Percentiles rank a stretch among this genome's conserved stretches.
Conservation (phyloP, 2,888 invertebrate species). For the Exocentrus adspersus region DNA sequence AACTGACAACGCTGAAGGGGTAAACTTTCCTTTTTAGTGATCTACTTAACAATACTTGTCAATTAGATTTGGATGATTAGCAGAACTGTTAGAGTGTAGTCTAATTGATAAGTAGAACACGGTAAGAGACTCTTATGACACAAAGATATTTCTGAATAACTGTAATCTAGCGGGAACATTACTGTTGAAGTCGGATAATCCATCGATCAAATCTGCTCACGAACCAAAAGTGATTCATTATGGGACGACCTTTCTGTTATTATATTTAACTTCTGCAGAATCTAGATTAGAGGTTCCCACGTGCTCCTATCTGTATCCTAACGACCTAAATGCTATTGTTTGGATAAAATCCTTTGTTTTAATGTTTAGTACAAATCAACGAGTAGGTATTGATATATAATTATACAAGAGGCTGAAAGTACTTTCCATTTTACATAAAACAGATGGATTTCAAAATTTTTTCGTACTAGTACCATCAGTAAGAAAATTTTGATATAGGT, state of each 20-base stretch:
- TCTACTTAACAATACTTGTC: conserved; percentile 36
- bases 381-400: not conserved
- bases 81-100: conserved; percentile 34
- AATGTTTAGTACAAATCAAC: conserved; percentile 3
- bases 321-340: conserved; percentile 24
- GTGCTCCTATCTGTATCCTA: conserved; percentile 22
- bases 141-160: conserved; percentile 37
- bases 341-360: conserved; percentile 7
- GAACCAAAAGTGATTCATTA: conserved; percentile 28
- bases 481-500: no score
- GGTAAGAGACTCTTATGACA: conserved; percentile 32
- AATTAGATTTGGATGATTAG: conserved; percentile 44
- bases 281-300: conserved; percentile 28
- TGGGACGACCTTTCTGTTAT: conserved; percentile 20
- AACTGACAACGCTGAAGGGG: not conserved
- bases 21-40: conserved; percentile 26
- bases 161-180: conserved; percentile 33
- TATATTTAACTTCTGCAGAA: conserved; percentile 19
- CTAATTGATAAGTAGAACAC: conserved; percentile 42
- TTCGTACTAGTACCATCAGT: no score
- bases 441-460: not conserved
- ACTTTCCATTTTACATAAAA: not conserved
- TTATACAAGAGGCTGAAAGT: not conserved
- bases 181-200: conserved; percentile 26
- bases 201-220: conserved; percentile 30